These are phyloP conservation scores for Mustela lutreola DNA, from an alignment of 2,113 vertebrate genomes.

Conservation along the genomic window DNA sequence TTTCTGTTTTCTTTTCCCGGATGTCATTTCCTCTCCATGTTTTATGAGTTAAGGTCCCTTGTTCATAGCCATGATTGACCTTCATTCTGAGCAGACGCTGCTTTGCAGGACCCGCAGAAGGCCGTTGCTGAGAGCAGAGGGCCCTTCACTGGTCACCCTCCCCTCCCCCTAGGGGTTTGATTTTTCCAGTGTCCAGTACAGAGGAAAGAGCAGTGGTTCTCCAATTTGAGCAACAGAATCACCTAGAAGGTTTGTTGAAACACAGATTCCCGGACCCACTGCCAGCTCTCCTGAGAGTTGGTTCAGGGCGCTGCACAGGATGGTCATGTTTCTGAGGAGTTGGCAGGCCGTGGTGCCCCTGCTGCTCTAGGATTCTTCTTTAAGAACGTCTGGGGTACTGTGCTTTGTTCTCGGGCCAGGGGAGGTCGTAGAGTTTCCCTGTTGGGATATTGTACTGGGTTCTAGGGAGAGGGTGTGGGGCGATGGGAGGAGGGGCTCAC, in stretches of 20 bases:
- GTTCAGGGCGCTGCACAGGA: too few relatives aligned
- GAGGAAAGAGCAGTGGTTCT: background rate
- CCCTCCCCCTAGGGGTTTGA: accelerated
- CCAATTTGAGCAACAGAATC: background rate
- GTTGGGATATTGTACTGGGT: background rate
- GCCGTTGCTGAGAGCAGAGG: too few relatives aligned
- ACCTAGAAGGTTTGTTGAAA: background rate
- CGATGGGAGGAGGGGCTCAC: background rate
- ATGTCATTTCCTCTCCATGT: background rate
- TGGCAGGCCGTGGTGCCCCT: background rate
- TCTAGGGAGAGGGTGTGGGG: accelerated
- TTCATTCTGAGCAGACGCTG: background rate
- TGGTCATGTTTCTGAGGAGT: background rate
- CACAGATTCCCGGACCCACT: background rate
- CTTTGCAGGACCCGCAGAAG: background rate
- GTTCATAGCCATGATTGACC: background rate
- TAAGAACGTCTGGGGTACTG: background rate
- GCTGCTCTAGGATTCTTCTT: background rate
- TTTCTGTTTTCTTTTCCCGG: background rate
- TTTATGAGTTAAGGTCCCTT: background rate
- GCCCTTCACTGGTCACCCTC: too few relatives aligned
- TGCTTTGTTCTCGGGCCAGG: accelerated
- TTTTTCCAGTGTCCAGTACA: background rate
- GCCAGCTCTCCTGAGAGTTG: background rate
- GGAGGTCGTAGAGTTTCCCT: background rate